A percentile compares a stretch with the other conserved stretches of the same genome.
phyloP scores from a whole-genome alignment of 2,888 invertebrate species.

The Harpalus rubripes region DNA sequence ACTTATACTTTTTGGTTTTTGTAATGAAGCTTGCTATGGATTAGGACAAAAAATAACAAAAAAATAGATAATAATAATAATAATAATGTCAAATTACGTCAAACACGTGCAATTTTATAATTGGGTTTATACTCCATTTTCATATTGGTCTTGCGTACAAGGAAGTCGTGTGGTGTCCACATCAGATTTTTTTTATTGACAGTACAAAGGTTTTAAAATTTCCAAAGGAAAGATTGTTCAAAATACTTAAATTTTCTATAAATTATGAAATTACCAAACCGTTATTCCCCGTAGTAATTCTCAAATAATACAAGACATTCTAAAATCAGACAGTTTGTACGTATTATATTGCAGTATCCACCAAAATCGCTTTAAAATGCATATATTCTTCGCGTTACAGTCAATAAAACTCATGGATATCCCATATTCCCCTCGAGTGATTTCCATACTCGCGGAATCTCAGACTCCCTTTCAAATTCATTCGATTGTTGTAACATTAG shows the following conservation, averaged over 20 bases:
- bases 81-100: too few species aligned
- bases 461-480: neutral
- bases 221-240: neutral
- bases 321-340: neutral
- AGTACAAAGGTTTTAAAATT: neutral
- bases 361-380: constrained; percentile 19
- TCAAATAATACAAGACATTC: neutral
- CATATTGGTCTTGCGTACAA: too few species aligned
- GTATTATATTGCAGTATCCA: neutral
- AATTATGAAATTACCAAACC: neutral
- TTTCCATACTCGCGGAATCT: constrained; percentile 17
- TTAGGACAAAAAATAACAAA: too few species aligned
- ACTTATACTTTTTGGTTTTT: too few species aligned
- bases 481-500: constrained; percentile 32
- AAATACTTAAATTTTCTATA: neutral
- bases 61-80: too few species aligned
- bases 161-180: too few species aligned
- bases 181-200: too few species aligned
- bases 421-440: constrained; percentile 11
- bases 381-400: constrained; percentile 17
- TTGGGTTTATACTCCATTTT: too few species aligned
- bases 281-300: neutral
- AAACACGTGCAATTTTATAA: too few species aligned
- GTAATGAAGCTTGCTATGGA: too few species aligned
- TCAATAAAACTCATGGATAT: constrained; percentile 20